Evolutionary conservation across 1,140 invertebrate genomes (phyloP).

Genomic region (Dryas iulia): DNA sequence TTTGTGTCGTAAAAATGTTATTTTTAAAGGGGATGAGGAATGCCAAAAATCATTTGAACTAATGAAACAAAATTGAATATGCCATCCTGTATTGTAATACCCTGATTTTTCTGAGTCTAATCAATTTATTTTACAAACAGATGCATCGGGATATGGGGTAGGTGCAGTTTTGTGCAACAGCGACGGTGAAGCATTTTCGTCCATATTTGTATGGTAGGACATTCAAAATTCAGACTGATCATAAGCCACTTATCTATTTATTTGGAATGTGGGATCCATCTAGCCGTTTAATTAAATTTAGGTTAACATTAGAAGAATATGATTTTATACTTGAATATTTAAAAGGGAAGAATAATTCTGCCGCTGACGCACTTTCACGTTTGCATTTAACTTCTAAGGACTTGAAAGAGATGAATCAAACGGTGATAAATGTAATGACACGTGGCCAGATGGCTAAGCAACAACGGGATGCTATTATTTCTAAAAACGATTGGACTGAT

Average conservation of each 20-base stretch:
- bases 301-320: too few species aligned
- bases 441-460: slow-evolving; percentile 17
- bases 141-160: slow-evolving; percentile 48
- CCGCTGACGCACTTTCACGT: slow-evolving; percentile 14
- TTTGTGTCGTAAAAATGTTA: slow-evolving; percentile 16
- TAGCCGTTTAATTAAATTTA: slow-evolving; percentile 11
- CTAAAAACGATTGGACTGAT: slow-evolving; percentile 27
- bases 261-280: slow-evolving; percentile 1
- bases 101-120: slow-evolving; percentile 15
- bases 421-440: slow-evolving; percentile 31
- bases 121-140: slow-evolving; percentile 56
- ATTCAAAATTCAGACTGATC: slow-evolving; percentile 60
- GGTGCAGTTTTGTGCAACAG: slow-evolving; percentile 54
- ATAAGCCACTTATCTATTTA: slow-evolving; percentile 14
- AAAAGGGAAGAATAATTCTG: slow-evolving; percentile 28
- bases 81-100: slow-evolving; percentile 22
- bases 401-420: slow-evolving; percentile 30
- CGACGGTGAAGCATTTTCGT: slow-evolving; percentile 61
- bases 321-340: too few species aligned
- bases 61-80: slow-evolving; percentile 21
- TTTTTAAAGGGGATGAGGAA: slow-evolving; percentile 15
- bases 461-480: slow-evolving; percentile 11
- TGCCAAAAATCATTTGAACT: slow-evolving; percentile 19
- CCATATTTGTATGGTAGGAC: slow-evolving; percentile 57
- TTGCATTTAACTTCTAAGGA: slow-evolving; percentile 30